Evolutionary conservation across 2,888 invertebrate species (phyloP), one percentile per base, ranked within the genome.

Genomic region (Caenorhabditis sp.): DNA sequence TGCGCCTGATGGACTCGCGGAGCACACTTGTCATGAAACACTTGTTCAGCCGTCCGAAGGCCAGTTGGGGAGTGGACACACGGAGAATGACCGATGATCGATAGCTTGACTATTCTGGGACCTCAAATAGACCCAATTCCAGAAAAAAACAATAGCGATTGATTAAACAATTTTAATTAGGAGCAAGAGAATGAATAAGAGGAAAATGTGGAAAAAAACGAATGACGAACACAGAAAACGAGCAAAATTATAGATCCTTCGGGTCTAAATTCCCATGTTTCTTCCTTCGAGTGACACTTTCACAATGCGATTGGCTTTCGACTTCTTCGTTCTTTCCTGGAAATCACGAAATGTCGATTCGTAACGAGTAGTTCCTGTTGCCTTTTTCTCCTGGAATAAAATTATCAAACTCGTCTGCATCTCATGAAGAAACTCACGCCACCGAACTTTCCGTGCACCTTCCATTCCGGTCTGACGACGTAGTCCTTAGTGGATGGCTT

Each of bases 401-500:
- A n/a, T n/a, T n/a, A n/a, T n/a, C n/a, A n/a, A n/a, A n/a, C n/a
- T n/a, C n/a, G n/a, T n/a, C n/a, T 17, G 37, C 4, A 46, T 37
- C 46, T 27, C 50, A n/a, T 11, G 52, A 26, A 32, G 30, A 26
- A 27, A n/a, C 53, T 24, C 17, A 63, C 56, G 58, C 79, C 78
- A 1, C 82, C 82, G 80, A 87, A 88, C 8, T 82, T 81, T 32
- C 85, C 86, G 24, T 86, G 81, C 2, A 86, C 81, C 20, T 68
- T 73, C 52, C 80, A 68, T 48, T 80, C 94, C 13, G 99, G 98
- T 55, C 99, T 92, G 83, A 94, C 93, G 58, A 98, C 94, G 90
- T 99, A 99, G 90, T 98, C 98, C 91, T 95, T 97, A 90, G 93
- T 95, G 55, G 96, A 95, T 24, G 96, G 96, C 89, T 93, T 90